Evolutionary conservation across 2,797 vertebrate genomes (phyloP), one percentile per base, ranked within the genome.

Genomic region (Malacoraja senta): DNA sequence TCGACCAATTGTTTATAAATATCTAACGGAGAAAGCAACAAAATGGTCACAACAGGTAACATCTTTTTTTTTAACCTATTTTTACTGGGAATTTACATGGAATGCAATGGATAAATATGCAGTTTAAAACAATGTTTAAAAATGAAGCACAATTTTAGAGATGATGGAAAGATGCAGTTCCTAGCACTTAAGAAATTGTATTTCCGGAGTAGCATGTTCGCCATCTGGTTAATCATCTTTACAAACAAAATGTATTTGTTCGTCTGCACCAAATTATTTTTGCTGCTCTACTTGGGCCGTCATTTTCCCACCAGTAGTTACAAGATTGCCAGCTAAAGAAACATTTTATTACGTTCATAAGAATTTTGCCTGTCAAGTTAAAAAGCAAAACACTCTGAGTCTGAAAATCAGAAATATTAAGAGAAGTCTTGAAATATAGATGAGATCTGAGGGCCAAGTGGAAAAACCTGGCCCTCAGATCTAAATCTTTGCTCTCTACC

Each of bases 21-120:
- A 99, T 94, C 97, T 99, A 95, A 98, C 98, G 95, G 99, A 99
- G 95, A 98, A 97, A 96, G 98, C 97, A 93, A 96, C 98, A 81
- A 99, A 98, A 95, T 99, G 98, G 98, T 99, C 98, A 94, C 97
- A 99, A 94, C 98, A 99, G 98, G 99, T 99, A 96, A 96, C 94
- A 91, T 29, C n/a, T 63, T 19, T 29, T 0, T 19, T 53, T 93
- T 79, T 44, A 24, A 63, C 2, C 32, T n/a, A 15, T 76, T 86
- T 72, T 81, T 21, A 29, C 19, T 53, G 1, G 29, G n/a, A 32
- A 29, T 63, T 24, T 63, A 29, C 15, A 77, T 26, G 61, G 38
- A 91, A 38, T 26, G 61, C 61, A 93, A 53, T 63, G 38, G 24
- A 17, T 53, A 0, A 29, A 53, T 76, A 12, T 92, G 38, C 38